These are phyloP conservation scores for Protophormia terraenovae DNA, from an alignment of 2,888 invertebrate species.

Conservation along the genomic window DNA sequence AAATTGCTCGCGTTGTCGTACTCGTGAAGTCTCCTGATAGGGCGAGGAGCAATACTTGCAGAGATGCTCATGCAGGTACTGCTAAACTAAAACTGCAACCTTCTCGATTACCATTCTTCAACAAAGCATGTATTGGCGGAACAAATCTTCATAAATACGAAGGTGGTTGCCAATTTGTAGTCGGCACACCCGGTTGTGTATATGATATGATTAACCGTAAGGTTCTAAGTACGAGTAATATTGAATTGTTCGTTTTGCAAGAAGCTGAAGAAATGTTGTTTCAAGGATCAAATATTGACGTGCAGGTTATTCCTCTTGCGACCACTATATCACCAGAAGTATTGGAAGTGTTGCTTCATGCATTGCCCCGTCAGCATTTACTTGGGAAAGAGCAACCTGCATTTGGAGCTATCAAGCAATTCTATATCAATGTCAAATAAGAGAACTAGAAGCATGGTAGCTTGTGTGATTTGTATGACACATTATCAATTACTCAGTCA, in stretches of 20 bases:
- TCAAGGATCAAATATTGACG: constrained; percentile 99
- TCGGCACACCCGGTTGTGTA: constrained; percentile 99
- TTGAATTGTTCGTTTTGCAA: constrained; percentile 98
- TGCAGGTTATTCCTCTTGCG: constrained; percentile 97
- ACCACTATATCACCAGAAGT: constrained; percentile 99
- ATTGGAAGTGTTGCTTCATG: constrained; percentile 99
- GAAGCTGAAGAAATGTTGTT: constrained; percentile 99
- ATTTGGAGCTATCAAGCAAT: constrained; percentile 98
- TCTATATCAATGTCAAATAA: constrained; percentile 95
- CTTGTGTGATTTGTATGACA: constrained; percentile 98
- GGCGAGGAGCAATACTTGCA: no score
- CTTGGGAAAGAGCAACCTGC: constrained; percentile 99
- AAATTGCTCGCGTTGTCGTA: no score
- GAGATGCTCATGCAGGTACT: constrained; percentile 99
- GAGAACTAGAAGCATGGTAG: constrained; percentile 98
- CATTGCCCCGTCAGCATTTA: constrained; percentile 96
- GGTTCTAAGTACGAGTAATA: constrained; percentile 92
- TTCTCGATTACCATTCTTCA: constrained; percentile 99
- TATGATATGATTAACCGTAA: constrained; percentile 98
- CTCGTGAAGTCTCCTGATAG: no score
- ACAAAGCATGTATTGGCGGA: constrained; percentile 98
- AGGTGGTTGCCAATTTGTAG: constrained; percentile 97
- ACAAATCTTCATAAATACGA: constrained; percentile 99
- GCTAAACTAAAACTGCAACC: constrained; percentile 99
- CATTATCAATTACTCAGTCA: constrained; percentile 99